Conservation (phyloP, 2,888 invertebrate genomes). For the Rhagonycha fulva region DNA sequence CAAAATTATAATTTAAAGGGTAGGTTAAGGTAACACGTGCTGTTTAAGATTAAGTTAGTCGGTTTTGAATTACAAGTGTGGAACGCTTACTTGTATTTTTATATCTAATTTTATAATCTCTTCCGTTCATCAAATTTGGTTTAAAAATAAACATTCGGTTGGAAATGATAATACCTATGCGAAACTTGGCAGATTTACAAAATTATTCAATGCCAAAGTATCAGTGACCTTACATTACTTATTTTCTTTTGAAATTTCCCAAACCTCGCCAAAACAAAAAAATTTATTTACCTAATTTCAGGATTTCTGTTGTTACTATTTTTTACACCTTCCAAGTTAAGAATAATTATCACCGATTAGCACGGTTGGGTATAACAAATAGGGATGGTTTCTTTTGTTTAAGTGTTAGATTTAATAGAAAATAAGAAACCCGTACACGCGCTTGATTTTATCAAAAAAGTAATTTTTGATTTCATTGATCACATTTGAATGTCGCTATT, state of each 20-base stretch:
- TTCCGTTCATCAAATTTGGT: neutral
- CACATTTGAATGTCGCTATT: neutral
- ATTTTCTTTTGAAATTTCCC: too few relatives aligned
- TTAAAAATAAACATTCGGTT: neutral
- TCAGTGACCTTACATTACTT: neutral
- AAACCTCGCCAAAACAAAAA: neutral
- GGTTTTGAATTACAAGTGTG: neutral
- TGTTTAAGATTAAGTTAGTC: neutral
- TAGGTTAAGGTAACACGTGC: neutral
- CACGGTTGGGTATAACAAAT: neutral
- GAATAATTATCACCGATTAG: neutral
- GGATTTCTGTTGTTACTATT: neutral
- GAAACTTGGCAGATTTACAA: neutral
- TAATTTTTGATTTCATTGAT: neutral
- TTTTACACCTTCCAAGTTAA: neutral
- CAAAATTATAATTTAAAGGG: neutral
- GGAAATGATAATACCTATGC: neutral
- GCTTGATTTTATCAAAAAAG: neutral
- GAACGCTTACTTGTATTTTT: neutral
- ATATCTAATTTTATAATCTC: neutral
- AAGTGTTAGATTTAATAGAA: neutral
- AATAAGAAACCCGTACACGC: neutral
- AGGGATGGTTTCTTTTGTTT: neutral
- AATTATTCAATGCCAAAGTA: neutral
- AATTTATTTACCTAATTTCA: neutral